Base-by-base conservation (phyloP, 2,797 vertebrate species). In the Muscicapa comitata region DNA sequence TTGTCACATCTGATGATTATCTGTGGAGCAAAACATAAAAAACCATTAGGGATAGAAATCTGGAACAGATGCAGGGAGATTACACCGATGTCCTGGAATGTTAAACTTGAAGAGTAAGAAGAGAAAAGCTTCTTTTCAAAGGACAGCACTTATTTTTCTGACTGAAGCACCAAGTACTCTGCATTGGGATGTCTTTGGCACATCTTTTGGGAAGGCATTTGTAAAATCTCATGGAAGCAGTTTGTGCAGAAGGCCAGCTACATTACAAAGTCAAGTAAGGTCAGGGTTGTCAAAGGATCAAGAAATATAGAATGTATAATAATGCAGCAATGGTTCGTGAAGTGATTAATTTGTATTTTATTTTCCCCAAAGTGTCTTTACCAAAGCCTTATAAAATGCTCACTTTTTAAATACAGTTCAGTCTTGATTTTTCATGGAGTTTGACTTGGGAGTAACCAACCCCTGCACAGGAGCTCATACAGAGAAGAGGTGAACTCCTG, bases 291-390 rank as follows among this genome's bases (percentile, higher is more conserved):
- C 93, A 91, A 53, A 93, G 81, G 85, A 71, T 35, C 65, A 70
- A 86, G 93, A 95, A 91, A 93, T 96, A 94, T 58, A 47, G 94
- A 74, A 92, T 80, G 33, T 28, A 77, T 95, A 88, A 86, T 93
- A 95, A 96, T 89, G 94, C 89, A 94, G 95, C 94, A 94, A 95
- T 95, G 94, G 89, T 66, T 96, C 58, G 65, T 95, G 93, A 96
- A 80, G 85, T 95, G 92, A 96, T 96, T 93, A 33, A 95, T 95
- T 95, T 96, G 92, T 95, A 91, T 95, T 95, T 97, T 83, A 95
- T 95, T 94, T 96, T 92, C 93, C 94, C 94, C 78, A 75, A 95
- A 91, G 94, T 95, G 93, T 92, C 94, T 95, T 96, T 95, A 95
- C 68, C 4, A 1, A 38, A 68, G 89, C 58, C 81, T 94, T 94